Percentiles rank a stretch among this genome's conserved stretches.
These are phyloP conservation scores for Andrena flavipes DNA, from an alignment of 2,888 invertebrate species.

Conservation along the genomic window DNA sequence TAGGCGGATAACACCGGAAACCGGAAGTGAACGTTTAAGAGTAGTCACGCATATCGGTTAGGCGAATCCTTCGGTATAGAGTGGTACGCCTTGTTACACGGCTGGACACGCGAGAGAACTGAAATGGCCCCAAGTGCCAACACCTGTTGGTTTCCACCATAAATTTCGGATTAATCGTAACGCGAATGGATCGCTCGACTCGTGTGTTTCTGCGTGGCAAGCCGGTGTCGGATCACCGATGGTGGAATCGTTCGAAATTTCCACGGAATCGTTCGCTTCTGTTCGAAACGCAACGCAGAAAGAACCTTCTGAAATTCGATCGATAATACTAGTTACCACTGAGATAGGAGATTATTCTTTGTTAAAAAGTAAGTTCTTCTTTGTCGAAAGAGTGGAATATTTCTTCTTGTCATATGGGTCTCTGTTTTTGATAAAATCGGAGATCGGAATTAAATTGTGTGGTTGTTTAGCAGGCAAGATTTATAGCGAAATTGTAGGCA, in stretches of 20 bases:
- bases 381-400: not conserved
- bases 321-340: not conserved
- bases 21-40: slow-evolving; percentile 80
- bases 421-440: no score
- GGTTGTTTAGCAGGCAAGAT: no score
- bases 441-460: no score
- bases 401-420: not conserved
- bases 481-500: not conserved
- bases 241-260: not conserved
- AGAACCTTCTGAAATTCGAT: not conserved
- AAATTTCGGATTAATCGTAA: slow-evolving; percentile 77
- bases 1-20: slow-evolving; percentile 68
- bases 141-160: slow-evolving; percentile 81
- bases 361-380: not conserved
- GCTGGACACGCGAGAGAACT: slow-evolving; percentile 66
- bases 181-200: slow-evolving; percentile 32
- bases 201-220: slow-evolving; percentile 39
- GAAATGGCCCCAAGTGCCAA: slow-evolving; percentile 71
- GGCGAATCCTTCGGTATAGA: slow-evolving; percentile 75
- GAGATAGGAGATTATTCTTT: not conserved
- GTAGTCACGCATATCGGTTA: slow-evolving; percentile 77
- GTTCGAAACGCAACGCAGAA: not conserved
- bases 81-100: slow-evolving; percentile 81
- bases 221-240: slow-evolving; percentile 27
- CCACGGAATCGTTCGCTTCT: not conserved